Percentiles rank a stretch among this genome's conserved stretches.
These are phyloP conservation scores for Manis pentadactyla DNA, from an alignment of 2,797 vertebrate species.

Conservation along the genomic window DNA sequence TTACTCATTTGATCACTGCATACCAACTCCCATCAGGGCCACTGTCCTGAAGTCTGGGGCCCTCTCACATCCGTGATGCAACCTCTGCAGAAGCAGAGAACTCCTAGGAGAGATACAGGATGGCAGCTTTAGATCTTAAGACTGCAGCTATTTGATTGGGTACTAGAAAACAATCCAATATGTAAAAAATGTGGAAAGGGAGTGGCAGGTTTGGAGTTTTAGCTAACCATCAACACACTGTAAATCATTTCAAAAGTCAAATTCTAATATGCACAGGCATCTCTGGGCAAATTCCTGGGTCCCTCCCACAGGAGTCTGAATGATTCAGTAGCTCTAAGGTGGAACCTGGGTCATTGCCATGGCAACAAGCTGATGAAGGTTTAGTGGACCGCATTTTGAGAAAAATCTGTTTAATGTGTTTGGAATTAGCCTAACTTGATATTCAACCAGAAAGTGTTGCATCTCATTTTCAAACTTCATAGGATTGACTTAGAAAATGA, in stretches of 20 bases:
- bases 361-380: background rate
- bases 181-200: background rate
- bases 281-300: background rate
- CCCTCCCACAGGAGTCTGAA: background rate
- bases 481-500: constrained; percentile 17
- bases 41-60: background rate
- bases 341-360: background rate
- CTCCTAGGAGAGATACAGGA: background rate
- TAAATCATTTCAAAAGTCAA: constrained; percentile 8
- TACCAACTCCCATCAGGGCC: background rate
- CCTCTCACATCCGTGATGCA: accelerated
- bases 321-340: background rate
- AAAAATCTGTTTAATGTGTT: constrained; percentile 29
- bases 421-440: background rate
- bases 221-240: background rate
- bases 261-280: background rate
- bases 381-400: background rate
- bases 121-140: background rate
- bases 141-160: background rate
- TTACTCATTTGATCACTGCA: background rate
- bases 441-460: background rate
- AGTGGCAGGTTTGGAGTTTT: constrained; percentile 15
- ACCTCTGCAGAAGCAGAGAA: background rate
- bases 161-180: background rate
- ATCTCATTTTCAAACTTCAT: background rate